A percentile compares a stretch with the other conserved stretches of the same genome.
phyloP scores from a whole-genome alignment of 53 echinoderm and acorn worm species.

The Mesocentrotus franciscanus region DNA sequence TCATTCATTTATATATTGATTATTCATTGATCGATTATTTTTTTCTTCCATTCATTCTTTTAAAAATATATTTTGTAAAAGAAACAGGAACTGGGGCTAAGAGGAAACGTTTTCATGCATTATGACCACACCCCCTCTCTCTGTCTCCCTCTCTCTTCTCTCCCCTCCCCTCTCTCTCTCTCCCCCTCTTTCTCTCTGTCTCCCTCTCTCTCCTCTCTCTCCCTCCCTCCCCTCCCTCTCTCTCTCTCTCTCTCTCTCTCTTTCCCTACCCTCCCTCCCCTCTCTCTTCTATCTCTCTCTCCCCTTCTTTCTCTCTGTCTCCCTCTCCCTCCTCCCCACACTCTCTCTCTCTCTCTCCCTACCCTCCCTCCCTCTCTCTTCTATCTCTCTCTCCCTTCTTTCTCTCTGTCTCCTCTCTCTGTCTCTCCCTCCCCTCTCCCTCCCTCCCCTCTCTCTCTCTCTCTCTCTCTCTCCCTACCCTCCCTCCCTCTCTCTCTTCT shows the following conservation, averaged over 20 bases:
- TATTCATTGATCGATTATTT: too few species aligned
- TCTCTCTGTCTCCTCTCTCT: neutral
- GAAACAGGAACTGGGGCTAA: too few species aligned
- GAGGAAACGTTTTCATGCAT: too few species aligned
- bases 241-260: neutral
- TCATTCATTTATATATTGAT: too few species aligned
- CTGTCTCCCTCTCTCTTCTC: neutral
- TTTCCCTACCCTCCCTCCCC: neutral
- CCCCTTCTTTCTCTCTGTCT: neutral
- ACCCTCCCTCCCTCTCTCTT: neutral
- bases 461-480: too few species aligned
- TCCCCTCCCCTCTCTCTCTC: neutral
- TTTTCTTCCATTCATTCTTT: too few species aligned
- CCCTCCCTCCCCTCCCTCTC: neutral
- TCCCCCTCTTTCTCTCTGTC: neutral
- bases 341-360: neutral
- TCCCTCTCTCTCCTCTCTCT: neutral
- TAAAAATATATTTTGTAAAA: too few species aligned
- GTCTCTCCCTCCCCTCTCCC: neutral
- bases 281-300: too few species aligned
- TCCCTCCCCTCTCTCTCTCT: neutral
- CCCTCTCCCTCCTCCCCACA: neutral
- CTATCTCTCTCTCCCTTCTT: too few species aligned
- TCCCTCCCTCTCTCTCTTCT: neutral
- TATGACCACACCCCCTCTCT: neutral